A percentile compares a stretch with the other conserved stretches of the same genome.
Conservation (phyloP, 2,797 vertebrate species). For the Petrocephalus schoutedeni region DNA sequence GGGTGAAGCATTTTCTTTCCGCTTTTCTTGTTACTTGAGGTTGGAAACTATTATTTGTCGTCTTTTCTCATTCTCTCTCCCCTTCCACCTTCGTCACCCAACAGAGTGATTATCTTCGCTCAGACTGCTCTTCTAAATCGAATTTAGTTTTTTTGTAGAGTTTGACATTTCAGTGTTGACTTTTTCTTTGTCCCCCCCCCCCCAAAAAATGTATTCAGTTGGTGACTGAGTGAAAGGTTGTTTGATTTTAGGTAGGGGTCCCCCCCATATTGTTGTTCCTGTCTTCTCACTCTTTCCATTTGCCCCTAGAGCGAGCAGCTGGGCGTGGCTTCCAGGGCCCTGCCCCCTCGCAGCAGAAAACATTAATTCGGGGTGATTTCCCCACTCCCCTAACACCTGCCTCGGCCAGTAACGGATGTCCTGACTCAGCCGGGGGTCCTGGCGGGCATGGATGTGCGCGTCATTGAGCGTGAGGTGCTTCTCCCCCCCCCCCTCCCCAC, state of each 20-base stretch:
- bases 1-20: not conserved
- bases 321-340: not conserved
- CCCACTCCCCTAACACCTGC: slow-evolving; percentile 10
- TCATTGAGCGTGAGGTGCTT: not conserved
- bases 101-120: not conserved
- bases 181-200: not conserved
- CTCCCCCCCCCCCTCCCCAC: not conserved
- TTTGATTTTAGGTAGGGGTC: not conserved
- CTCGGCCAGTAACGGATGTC: not conserved
- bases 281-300: not conserved
- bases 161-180: not conserved
- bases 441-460: not conserved
- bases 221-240: not conserved
- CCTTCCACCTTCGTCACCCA: not conserved
- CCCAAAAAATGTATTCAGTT: not conserved
- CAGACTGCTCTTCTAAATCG: not conserved
- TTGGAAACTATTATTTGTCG: not conserved
- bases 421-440: not conserved
- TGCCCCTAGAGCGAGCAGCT: not conserved
- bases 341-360: not conserved
- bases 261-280: not conserved
- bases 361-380: not conserved
- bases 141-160: not conserved
- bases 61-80: not conserved
- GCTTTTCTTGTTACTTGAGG: not conserved